Base-by-base conservation (phyloP, 2,113 vertebrate species). In the Centropus bengalensis region DNA sequence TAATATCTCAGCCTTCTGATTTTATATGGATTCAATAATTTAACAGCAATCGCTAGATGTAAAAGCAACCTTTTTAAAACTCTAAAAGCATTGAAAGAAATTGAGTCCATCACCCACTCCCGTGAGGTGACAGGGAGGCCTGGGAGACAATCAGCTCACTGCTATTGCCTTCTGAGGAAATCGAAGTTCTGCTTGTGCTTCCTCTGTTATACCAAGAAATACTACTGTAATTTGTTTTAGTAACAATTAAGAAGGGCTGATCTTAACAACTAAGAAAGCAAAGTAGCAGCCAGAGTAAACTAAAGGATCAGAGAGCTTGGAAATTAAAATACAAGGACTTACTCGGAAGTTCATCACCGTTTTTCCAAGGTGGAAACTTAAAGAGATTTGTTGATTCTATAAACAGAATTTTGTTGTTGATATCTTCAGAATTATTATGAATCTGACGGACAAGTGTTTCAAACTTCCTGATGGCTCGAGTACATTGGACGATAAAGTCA, bases 311-410 rank as follows among this genome's bases (percentile, higher is more conserved):
- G 2, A 44, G 20, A 93, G 36, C 10, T 27, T 27, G 14, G 71
- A 89, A 73, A 74, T 11, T 8, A 88, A 79, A 90, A 56, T 8
- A 42, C 11, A n/a, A 40, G 49, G 45, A 54, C 90, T 30, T 98
- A 99, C 99, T 98, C 96, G 99, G 98, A 63, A 98, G 93, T 3
- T 97, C 75, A 2, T 96, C 95, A 16, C 93, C 93, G 18, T 62
- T 95, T 86, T 97, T 96, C n/a, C 96, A 24, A 22, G n/a, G 12
- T 1, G 98, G 98, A 83, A 94, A 98, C 92, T 99, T 99, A 69
- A 99, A 98, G 70, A 99, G 98, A 84, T 99, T 98, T 60, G 98
- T 88, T 27, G 97, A 97, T 88, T 98, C 98, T 8, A 99, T 98
- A 24, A 98, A 88, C 2, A 83, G 68, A 52, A 99, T 97, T 82